Base-by-base conservation (phyloP, 2,888 invertebrate genomes). In the Vesta saturnalis region DNA sequence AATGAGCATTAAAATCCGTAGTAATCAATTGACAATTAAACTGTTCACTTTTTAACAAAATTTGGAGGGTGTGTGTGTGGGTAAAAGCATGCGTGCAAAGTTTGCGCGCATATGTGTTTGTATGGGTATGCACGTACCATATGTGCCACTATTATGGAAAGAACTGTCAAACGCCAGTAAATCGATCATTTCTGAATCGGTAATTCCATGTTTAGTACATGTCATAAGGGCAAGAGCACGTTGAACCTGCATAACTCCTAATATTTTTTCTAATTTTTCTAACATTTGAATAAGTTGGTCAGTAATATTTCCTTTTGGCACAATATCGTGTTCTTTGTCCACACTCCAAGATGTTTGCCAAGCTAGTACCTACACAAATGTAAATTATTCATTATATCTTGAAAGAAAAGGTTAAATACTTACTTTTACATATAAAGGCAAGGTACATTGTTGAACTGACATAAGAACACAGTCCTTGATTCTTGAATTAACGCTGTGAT, bases 131-230 rank as follows among this genome's bases (percentile, higher is more conserved):
- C n/a, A 77, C 87, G 86, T 78, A 91, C 91, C 85, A 75, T 90
- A 89, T 49, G 91, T 90, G 73, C 87, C 87, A 64, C 86, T 86
- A 72, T 89, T 89, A 72, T 90, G 87, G 73, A 91, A 91, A 72
- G 86, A 85, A 46, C 88, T 86, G 76, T 90, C 89, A 76, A 89
- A 88, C 0, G 91, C 89, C 69, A 92, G 77, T 70, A 91, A 83
- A 77, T 91, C 93, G 77, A 93, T 84, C 82, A 94, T 91, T 85
- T 96, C 95, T 2, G 92, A 91, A 78, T 94, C 93, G 16, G 92
- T 90, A 54, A 95, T 86, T 1, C 95, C 95, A 79, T 92, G 89
- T 62, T 92, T 88, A 5, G 94, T 89, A 1, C 92, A 90, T 0
- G 92, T 89, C 66, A 95, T 85, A 69, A 94, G 87, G 1, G 93